These are phyloP conservation scores for Rhopilema esculentum DNA, from an alignment of 30 jellyfish, hydroid and myxozoan species.

Conservation along the genomic window DNA sequence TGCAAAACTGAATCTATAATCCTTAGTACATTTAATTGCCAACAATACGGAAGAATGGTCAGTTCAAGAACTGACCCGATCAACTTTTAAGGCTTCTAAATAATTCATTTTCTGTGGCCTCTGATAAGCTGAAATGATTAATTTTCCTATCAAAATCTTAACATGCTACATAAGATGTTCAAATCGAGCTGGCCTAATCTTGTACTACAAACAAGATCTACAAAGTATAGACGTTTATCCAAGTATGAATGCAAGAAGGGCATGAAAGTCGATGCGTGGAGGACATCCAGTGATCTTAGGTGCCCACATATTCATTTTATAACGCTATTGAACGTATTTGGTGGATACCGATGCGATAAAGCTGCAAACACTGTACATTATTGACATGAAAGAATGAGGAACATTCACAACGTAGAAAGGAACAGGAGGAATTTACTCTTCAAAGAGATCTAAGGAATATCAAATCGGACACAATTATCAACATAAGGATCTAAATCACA, in stretches of 20 bases:
- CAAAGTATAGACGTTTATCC: not conserved
- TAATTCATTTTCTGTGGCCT: slow-evolving; percentile 42
- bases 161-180: not conserved
- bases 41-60: not conserved
- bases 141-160: not conserved
- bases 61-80: slow-evolving; percentile 1
- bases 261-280: not conserved
- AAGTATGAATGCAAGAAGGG: not conserved
- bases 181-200: not conserved
- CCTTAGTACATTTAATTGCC: not conserved
- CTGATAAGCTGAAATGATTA: not conserved
- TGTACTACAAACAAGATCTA: not conserved
- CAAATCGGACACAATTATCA: too few species aligned
- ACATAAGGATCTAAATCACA: too few species aligned
- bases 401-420: too few species aligned
- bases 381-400: too few species aligned
- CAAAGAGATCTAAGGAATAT: too few species aligned
- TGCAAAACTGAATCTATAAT: not conserved
- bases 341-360: too few species aligned
- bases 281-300: not conserved
- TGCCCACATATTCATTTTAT: too few species aligned
- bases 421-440: too few species aligned
- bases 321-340: too few species aligned
- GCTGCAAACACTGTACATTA: too few species aligned
- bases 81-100: slow-evolving; percentile 3